Evolutionary conservation across 2,797 vertebrate species (phyloP), one percentile per base, ranked within the genome.

Genomic region (Melanotaenia boesemani): DNA sequence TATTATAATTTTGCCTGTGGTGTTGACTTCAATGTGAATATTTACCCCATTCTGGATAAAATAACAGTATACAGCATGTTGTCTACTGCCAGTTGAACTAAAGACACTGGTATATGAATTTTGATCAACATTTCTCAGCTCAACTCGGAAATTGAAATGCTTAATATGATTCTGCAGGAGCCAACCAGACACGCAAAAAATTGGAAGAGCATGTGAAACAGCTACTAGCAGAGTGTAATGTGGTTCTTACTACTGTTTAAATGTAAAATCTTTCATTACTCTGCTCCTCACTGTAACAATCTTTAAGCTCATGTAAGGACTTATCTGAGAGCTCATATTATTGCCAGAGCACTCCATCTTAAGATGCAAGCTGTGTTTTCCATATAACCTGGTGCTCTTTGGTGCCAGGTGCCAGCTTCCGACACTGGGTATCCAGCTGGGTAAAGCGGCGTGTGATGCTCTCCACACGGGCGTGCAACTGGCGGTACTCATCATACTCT

Each of bases 401-500:
- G 74, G 96, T 95, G 79, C 94, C 95, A 0, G 96, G 95, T 62
- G 92, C 77, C 85, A 97, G 89, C 63, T 93, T 94, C 57, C 95
- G 95, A 80, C 94, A 90, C 70, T 95, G 94, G 0, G 91, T 64
- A 28, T 96, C 95, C 44, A 98, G 91, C 70, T 95, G 89, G 55
- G 91, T 93, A 76, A 99, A 99, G 69, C 88, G 95, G 32, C 91
- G 94, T 24, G 92, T 96, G 69, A 96, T 91, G 5, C 62, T 93
- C 83, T 97, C 96, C 81, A 97, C 94, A 1, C 85, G 93, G 64
- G 95, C 93, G 8, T 97, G 95, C 77, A 99, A 82, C 37, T 72
- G 86, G 28, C 93, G 92, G 73, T 99, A 99, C 73, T 99, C 97
- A 0, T 95, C 96, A 20, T 97, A 99, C 82, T 98, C 97, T 0